Conservation (phyloP, 2,888 invertebrate species). For the Cybosia mesomella region DNA sequence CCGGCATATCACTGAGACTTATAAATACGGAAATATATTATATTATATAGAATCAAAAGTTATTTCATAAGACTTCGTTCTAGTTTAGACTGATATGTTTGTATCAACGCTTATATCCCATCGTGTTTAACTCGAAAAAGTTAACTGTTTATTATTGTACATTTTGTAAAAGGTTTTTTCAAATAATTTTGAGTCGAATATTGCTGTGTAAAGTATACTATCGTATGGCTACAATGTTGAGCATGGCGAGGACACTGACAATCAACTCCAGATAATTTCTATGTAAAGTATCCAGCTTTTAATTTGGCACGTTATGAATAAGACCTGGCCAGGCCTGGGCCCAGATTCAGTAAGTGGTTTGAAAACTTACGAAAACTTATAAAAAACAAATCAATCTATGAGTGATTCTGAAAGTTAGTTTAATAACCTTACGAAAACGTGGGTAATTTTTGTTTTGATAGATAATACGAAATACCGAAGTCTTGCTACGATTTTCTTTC, state of each 20-base stretch:
- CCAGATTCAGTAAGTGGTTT: too few relatives aligned
- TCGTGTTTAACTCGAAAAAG: constrained; percentile 37
- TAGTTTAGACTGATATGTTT: constrained; percentile 6
- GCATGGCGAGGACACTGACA: neutral
- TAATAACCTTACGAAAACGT: too few relatives aligned
- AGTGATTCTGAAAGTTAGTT: too few relatives aligned
- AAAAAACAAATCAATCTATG: too few relatives aligned
- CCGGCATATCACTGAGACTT: neutral
- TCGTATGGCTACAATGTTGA: neutral
- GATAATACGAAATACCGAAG: too few relatives aligned
- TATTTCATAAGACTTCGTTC: constrained; percentile 16
- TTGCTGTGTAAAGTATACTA: constrained; percentile 28
- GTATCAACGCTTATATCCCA: constrained; percentile 40
- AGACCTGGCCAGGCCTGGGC: too few relatives aligned
- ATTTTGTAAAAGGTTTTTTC: constrained; percentile 55
- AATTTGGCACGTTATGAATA: neutral
- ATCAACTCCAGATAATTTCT: neutral
- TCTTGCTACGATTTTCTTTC: too few relatives aligned
- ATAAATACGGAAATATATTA: neutral
- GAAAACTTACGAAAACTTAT: too few relatives aligned
- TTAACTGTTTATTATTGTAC: constrained; percentile 56
- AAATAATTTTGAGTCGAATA: constrained; percentile 37
- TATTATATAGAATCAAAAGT: neutral
- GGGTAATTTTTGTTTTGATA: too few relatives aligned
- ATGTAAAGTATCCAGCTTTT: neutral